Evolutionary conservation across 2,797 vertebrate species (phyloP).

Genomic region (Stomatorhinus walkeri): DNA sequence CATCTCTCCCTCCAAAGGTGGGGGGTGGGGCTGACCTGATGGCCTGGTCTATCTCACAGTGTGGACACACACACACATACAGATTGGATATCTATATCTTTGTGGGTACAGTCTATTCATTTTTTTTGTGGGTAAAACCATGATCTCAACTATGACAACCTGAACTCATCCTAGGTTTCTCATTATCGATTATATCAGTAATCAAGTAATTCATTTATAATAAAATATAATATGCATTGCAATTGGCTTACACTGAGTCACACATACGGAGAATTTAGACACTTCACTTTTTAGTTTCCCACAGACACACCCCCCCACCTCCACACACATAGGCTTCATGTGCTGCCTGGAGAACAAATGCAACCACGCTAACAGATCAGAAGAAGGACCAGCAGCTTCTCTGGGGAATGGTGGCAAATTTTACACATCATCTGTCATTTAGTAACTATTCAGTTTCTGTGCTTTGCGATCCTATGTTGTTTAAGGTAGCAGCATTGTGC

Average conservation of each 20-base stretch:
- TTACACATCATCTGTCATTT: background rate
- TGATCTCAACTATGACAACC: background rate
- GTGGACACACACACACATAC: background rate
- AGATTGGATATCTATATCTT: background rate
- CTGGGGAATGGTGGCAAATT: background rate
- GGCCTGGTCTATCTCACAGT: constrained; percentile 1
- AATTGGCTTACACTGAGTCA: background rate
- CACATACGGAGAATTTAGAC: background rate
- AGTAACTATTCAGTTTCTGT: background rate
- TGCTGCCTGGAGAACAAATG: background rate
- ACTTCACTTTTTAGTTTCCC: too few relatives aligned
- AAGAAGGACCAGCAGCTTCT: background rate
- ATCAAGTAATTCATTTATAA: background rate
- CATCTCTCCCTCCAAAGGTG: constrained; percentile 44
- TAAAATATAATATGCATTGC: background rate
- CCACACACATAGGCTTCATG: background rate
- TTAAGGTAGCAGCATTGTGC: background rate
- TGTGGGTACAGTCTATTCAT: background rate
- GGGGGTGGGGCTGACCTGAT: constrained; percentile 21
- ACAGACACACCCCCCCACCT: background rate
- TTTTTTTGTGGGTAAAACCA: background rate
- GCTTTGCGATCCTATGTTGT: background rate
- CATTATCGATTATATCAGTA: background rate
- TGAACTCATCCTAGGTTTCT: background rate
- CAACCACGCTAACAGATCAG: background rate